A percentile compares a stretch with the other conserved stretches of the same genome.
Conservation (phyloP, 2,888 invertebrate species). For the Frankliniella fusca region DNA sequence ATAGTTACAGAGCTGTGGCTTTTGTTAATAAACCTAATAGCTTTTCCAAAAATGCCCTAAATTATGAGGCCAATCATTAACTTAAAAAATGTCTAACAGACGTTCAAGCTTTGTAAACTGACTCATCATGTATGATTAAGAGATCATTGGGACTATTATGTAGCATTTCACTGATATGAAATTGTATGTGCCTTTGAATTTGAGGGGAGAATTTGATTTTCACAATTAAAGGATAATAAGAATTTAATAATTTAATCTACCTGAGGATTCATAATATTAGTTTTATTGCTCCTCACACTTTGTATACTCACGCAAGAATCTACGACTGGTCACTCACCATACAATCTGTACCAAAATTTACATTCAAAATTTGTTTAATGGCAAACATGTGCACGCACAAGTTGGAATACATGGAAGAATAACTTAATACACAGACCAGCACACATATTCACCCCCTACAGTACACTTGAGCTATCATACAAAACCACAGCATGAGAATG, state of each 20-base stretch:
- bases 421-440: background rate
- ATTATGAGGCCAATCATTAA: too few species aligned
- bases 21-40: too few species aligned
- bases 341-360: background rate
- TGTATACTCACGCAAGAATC: background rate
- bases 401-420: background rate
- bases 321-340: background rate
- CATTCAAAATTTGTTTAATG: background rate
- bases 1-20: too few species aligned
- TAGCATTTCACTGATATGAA: conserved; percentile 2
- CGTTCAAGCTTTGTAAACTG: background rate
- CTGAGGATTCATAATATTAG: background rate
- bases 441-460: background rate
- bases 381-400: background rate
- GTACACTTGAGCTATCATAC: conserved; percentile 9
- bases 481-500: background rate
- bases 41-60: too few species aligned
- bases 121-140: background rate
- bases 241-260: background rate
- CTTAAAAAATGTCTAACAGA: background rate
- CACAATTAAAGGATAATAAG: background rate
- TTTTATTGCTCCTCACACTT: background rate
- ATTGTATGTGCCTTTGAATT: background rate
- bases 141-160: conserved; percentile 12
- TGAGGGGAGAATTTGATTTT: background rate